Base-by-base conservation (phyloP, 2,113 vertebrate genomes). In the Xyrauchen texanus region DNA sequence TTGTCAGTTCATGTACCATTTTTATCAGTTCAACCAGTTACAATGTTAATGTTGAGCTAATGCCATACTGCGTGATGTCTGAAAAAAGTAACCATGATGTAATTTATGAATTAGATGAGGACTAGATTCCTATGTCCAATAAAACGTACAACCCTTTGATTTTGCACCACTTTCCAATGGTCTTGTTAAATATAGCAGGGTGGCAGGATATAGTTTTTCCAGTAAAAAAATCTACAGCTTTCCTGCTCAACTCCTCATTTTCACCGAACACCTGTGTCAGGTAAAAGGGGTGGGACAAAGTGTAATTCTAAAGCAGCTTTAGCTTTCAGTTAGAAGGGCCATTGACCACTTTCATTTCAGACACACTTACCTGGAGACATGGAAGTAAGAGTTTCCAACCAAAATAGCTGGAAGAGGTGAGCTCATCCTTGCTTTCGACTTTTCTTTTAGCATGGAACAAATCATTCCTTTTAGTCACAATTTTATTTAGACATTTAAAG, bases 1-100 rank as follows among this genome's bases (percentile, higher is more conserved):
- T 76, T 65, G 74, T 65, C 34, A 42, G 72, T 61, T 61, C 61
- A 61, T 73, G 72, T 65, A 1, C 21, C 21, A 44, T 65, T 55
- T 76, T 65, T 45, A 76, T 16, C 58, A 61, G 21, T 34, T 34
- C 13, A 49, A 7, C 5, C 44, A 52, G 15, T 45, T 60, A 62
- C 46, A 21, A 58, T 58, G 55, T n/a, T 12, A 73, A 44, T 52
- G 58, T 52, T 69, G 47, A 52, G 11, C 68, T 78, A 68, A 52
- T 62, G 69, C 6, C 7, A 53, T 57, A 62, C 8, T 6, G 63
- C 58, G 51, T 15, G 71, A 74, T 58, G 58, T 74, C 71, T 74
- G 71, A 34, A 51, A 58, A 74, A 52, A 4, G 58, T 74, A 60
- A 74, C 57, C 10, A 46, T 34, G 58, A 62, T 63, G 11, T 63